Base-by-base conservation (phyloP, 2,888 invertebrate genomes). In the Drosophila demipolita region DNA sequence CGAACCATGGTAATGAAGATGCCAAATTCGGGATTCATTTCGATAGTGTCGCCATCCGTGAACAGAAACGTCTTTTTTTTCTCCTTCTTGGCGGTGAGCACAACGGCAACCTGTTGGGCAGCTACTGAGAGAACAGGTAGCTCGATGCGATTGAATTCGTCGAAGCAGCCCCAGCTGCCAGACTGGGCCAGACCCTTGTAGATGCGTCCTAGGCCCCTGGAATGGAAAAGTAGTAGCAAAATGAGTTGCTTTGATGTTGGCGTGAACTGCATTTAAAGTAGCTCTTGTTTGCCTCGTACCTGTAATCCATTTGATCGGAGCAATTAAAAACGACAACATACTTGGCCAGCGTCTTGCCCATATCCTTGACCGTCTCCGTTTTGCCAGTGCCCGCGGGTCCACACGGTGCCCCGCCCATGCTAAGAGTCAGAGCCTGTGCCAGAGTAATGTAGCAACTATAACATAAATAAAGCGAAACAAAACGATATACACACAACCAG, bases 351-450 rank as follows among this genome's bases (percentile, higher is more conserved):
- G 99, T 98, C 93, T 99, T 98, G 48, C 98, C 99, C 99, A 99
- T 99, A 92, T 99, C 99, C 93, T 99, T 99, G 1, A 98, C 98
- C 0, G 99, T 98, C 94, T 99, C 99, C 0, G 99, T 99, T 94
- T 99, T 99, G 8, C 99, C 99, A 0, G 99, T 99, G n/a, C 99
- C 99, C 0, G 99, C 99, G 2, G 99, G 99, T 0, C 99, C 99
- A 83, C 98, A 98, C 0, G 99, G 99, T 20, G 98, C 97, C 0
- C 98, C 98, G 20, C 99, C 99, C 96, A 99, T 97, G 78, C 98
- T 97, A 96, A 99, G 97, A 0, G 98, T 97, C 73, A 99, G 93
- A 0, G 99, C 99, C 94, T 99, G 99, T 0, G 99, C 98, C 65
- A 99, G 94, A 0, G 99, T 99, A 87, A 99, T 99, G 93, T 99